A percentile compares a stretch with the other conserved stretches of the same genome.
phyloP scores from a whole-genome alignment of 1,140 invertebrate species.

The Scaptomyza montana region DNA sequence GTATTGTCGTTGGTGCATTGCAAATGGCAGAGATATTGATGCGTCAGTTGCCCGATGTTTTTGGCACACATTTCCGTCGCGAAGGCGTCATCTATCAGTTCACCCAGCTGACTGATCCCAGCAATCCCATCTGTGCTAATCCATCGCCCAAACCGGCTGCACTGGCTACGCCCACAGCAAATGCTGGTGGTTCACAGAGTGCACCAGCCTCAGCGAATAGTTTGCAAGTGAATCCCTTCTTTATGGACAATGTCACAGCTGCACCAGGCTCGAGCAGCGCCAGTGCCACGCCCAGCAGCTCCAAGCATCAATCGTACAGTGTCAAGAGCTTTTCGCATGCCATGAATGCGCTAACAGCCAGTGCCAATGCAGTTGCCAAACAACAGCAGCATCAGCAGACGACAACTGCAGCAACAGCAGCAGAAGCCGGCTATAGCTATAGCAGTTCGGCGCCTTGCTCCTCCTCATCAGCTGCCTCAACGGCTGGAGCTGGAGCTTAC shows the following conservation, averaged over 20 bases:
- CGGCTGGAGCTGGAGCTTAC: conserved; percentile 37
- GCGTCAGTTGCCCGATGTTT: conserved; percentile 97
- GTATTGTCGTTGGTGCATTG: conserved; percentile 98
- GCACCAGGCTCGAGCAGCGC: conserved; percentile 52
- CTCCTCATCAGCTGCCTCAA: conserved; percentile 51
- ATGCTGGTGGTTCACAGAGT: conserved; percentile 72
- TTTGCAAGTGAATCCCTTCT: conserved; percentile 79
- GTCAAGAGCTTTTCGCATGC: conserved; percentile 82
- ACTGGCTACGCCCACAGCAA: conserved; percentile 57
- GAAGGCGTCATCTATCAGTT: conserved; percentile 98
- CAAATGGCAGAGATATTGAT: conserved; percentile 98
- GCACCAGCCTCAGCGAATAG: conserved; percentile 79
- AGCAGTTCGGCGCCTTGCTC: conserved; percentile 75
- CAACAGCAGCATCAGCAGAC: conserved; percentile 34
- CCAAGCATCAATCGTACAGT: conserved; percentile 74
- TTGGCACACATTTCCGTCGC: conserved; percentile 96
- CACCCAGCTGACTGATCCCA: conserved; percentile 88
- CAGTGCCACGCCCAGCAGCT: conserved; percentile 70
- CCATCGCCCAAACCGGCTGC: conserved; percentile 74
- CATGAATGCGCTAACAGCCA: conserved; percentile 78
- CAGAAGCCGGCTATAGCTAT: conserved; percentile 66
- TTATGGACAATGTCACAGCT: conserved; percentile 63
- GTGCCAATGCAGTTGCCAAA: conserved; percentile 56
- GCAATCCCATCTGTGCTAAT: conserved; percentile 83
- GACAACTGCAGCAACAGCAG: conserved; percentile 27